A percentile compares a stretch with the other conserved stretches of the same genome.
Conservation (phyloP, 2,797 vertebrate genomes). For the Oreochromis grahami region DNA sequence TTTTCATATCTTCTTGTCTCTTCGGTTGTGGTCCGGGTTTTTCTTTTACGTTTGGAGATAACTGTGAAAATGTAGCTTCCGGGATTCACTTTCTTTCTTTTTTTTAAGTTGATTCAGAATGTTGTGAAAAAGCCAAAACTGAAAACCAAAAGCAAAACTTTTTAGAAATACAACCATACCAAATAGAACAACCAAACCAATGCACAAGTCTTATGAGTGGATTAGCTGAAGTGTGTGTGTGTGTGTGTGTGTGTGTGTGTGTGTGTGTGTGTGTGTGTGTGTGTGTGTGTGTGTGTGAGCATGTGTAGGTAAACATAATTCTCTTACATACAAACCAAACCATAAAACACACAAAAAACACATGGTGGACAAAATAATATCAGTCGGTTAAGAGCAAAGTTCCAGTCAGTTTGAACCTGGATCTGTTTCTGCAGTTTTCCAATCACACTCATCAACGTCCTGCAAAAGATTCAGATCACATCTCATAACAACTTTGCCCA, state of each 20-base stretch:
- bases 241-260: not conserved
- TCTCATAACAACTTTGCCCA: fast-evolving
- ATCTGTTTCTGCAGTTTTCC: not conserved
- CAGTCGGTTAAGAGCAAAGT: not conserved
- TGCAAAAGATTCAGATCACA: not conserved
- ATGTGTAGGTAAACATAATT: conserved; percentile 13
- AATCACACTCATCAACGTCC: not conserved
- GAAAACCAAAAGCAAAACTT: conserved; percentile 71
- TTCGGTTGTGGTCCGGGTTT: conserved; percentile 57
- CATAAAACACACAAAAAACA: not conserved
- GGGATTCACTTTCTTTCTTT: not conserved
- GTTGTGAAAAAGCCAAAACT: conserved; percentile 71
- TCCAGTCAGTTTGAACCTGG: conserved; percentile 9
- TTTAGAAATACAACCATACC: conserved; percentile 63
- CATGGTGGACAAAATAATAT: not conserved
- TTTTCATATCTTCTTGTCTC: conserved; percentile 66
- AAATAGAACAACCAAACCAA: conserved; percentile 73
- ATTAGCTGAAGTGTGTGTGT: not conserved
- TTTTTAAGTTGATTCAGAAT: conserved; percentile 54
- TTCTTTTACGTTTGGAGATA: conserved; percentile 56
- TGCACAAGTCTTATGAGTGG: conserved; percentile 60
- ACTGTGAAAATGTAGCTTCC: conserved; percentile 81
- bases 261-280: not conserved
- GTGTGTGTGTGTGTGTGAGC: not conserved
- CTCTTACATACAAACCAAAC: conserved; percentile 62